phyloP scores from a whole-genome alignment of 2,113 vertebrate genomes.

The Dermatemys mawii region DNA sequence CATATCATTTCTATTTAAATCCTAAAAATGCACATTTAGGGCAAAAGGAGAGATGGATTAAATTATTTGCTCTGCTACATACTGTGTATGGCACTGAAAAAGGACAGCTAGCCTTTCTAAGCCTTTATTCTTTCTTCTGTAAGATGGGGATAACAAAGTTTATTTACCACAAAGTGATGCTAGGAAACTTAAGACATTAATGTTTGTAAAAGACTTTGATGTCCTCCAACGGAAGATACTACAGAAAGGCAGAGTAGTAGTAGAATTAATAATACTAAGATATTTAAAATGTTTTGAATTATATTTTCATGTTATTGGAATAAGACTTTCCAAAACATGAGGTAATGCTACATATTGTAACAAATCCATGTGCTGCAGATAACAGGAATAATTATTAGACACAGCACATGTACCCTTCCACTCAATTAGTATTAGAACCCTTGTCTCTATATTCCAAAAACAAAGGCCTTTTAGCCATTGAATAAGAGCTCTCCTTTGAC shows the following conservation, averaged over 20 bases:
- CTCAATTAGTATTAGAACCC: background rate
- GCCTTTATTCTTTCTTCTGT: background rate
- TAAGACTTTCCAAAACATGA: background rate
- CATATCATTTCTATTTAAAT: background rate
- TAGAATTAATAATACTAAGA: background rate
- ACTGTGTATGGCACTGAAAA: background rate
- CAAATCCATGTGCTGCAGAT: background rate
- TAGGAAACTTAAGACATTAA: background rate
- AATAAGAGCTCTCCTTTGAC: background rate
- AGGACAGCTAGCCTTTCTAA: background rate
- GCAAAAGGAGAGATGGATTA: background rate
- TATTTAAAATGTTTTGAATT: background rate
- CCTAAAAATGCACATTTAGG: slow-evolving; percentile 7
- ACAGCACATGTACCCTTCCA: background rate
- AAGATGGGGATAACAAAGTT: background rate
- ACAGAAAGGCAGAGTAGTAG: background rate
- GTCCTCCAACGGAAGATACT: background rate
- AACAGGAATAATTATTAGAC: background rate
- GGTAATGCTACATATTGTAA: background rate
- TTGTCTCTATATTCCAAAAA: background rate
- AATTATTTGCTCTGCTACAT: background rate
- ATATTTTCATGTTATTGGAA: background rate
- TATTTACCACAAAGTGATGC: background rate
- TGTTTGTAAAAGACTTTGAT: background rate
- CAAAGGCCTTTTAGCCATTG: background rate